A percentile compares a stretch with the other conserved stretches of the same genome.
phyloP scores from a whole-genome alignment of 1,140 invertebrate genomes.

The Asobara japonica region DNA sequence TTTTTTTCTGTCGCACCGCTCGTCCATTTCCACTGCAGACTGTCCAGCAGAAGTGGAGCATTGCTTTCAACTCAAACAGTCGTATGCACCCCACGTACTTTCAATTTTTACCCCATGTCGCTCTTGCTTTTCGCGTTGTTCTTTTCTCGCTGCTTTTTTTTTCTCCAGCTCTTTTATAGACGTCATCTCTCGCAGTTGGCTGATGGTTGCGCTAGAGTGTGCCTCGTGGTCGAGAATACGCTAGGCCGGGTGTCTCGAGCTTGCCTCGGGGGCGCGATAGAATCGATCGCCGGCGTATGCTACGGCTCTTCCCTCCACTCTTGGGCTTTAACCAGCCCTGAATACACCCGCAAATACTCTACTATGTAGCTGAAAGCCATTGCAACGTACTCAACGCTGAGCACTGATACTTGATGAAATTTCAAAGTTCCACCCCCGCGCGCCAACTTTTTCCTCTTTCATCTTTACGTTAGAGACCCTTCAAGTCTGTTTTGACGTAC shows the following conservation, averaged over 20 bases:
- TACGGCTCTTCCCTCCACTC: neutral
- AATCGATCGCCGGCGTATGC: constrained; percentile 28
- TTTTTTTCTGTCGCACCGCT: neutral
- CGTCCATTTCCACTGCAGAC: constrained; percentile 4
- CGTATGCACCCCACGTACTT: neutral
- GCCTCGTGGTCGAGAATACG: constrained; percentile 1
- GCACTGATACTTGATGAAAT: constrained; percentile 14
- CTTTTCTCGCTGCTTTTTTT: neutral
- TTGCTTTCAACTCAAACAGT: neutral
- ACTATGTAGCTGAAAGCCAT: neutral
- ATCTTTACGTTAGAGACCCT: neutral
- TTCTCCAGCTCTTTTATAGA: neutral
- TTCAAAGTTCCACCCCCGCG: constrained; percentile 7
- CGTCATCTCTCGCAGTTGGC: neutral
- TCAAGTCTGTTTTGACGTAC: neutral
- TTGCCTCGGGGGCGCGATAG: constrained; percentile 23
- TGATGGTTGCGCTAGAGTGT: constrained; percentile 21
- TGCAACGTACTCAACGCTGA: neutral
- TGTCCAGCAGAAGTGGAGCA: neutral
- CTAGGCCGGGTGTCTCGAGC: constrained; percentile 20
- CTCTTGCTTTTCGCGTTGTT: neutral
- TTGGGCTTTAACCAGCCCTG: neutral
- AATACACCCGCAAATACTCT: neutral
- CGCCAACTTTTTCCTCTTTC: neutral
- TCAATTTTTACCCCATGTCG: constrained; percentile 1